Conservation (phyloP, 2,888 invertebrate species). For the Unio pictorum region DNA sequence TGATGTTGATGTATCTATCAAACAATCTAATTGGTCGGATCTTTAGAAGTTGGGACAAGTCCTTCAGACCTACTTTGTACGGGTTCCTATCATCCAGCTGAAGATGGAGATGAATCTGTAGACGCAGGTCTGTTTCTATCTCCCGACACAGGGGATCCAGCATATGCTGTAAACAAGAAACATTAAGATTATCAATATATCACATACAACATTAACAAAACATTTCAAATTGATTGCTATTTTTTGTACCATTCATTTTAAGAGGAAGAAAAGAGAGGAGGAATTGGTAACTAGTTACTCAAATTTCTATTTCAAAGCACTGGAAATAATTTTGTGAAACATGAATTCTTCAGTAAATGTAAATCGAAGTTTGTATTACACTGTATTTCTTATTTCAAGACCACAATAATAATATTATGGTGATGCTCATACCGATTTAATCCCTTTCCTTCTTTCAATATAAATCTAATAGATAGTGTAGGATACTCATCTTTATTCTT, state of each 20-base stretch:
- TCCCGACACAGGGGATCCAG: constrained; percentile 83
- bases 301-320: too few relatives aligned
- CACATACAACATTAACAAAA: neutral
- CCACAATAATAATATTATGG: neutral
- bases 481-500: too few relatives aligned
- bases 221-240: neutral
- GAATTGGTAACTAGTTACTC: too few relatives aligned
- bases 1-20: constrained; percentile 78
- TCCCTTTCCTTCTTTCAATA: too few relatives aligned
- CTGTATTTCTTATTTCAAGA: too few relatives aligned
- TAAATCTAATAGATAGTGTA: too few relatives aligned
- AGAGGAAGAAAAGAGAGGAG: too few relatives aligned
- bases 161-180: constrained; percentile 57
- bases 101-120: constrained; percentile 93
- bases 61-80: constrained; percentile 79
- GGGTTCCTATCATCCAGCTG: constrained; percentile 80
- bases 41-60: constrained; percentile 77
- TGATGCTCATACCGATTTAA: neutral
- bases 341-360: too few relatives aligned
- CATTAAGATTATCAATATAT: neutral
- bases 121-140: constrained; percentile 92
- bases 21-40: constrained; percentile 75
- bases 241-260: neutral
- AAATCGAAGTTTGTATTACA: too few relatives aligned
- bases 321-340: too few relatives aligned